These are phyloP conservation scores for Drosophila sucinea DNA, from an alignment of 1,140 invertebrate species.

Conservation along the genomic window DNA sequence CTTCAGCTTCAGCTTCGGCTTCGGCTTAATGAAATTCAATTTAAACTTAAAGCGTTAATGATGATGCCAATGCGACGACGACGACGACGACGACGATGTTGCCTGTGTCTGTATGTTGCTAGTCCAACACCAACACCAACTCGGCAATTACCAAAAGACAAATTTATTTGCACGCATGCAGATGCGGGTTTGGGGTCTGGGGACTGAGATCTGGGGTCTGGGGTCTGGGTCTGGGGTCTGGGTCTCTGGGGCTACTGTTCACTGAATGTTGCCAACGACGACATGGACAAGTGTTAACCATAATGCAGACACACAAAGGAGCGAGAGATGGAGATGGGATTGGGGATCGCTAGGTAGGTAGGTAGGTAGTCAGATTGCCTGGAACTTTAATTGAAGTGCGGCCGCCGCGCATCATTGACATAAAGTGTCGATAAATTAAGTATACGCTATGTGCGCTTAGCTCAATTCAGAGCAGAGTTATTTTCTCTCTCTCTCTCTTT, in stretches of 20 bases:
- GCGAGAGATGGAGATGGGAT: neutral
- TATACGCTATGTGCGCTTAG: slow-evolving; percentile 64
- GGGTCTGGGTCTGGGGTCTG: slow-evolving; percentile 32
- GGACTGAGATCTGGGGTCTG: slow-evolving; percentile 17
- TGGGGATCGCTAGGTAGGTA: neutral
- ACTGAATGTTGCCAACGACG: slow-evolving; percentile 19
- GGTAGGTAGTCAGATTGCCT: neutral
- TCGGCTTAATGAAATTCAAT: slow-evolving; percentile 68
- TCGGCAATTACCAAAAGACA: slow-evolving; percentile 82
- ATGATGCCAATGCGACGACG: slow-evolving; percentile 41
- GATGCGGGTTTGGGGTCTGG: slow-evolving; percentile 41
- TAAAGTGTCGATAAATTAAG: slow-evolving; percentile 82
- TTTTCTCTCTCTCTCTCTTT: neutral
- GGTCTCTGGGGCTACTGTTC: slow-evolving; percentile 54
- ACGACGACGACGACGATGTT: neutral
- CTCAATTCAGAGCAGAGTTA: neutral
- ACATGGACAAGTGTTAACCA: slow-evolving; percentile 78
- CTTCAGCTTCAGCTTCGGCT: neutral
- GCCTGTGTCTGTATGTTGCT: neutral
- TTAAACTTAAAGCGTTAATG: slow-evolving; percentile 70
- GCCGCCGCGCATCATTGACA: slow-evolving; percentile 73
- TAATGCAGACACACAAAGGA: slow-evolving; percentile 61
- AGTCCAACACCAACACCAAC: slow-evolving; percentile 37
- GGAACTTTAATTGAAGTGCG: slow-evolving; percentile 76
- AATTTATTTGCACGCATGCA: slow-evolving; percentile 82